These are phyloP conservation scores for Hyles lineata DNA, from an alignment of 2,888 invertebrate genomes.

Conservation along the genomic window DNA sequence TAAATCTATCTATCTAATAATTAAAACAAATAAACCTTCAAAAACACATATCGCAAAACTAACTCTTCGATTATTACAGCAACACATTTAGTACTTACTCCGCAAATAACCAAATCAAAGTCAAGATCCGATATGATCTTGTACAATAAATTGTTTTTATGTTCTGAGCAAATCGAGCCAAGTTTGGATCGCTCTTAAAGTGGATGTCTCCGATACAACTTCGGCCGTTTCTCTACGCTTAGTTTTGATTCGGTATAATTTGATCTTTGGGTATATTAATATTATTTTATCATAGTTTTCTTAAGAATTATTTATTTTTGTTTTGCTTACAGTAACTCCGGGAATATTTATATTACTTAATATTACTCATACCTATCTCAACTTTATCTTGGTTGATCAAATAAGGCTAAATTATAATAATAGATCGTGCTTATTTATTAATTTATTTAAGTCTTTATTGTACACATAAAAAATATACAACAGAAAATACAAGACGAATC, in stretches of 20 bases:
- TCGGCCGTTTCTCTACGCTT: background rate
- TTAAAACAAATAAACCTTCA: background rate
- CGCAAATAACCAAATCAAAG: slow-evolving; percentile 6
- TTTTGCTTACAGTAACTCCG: background rate
- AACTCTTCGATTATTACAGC: background rate
- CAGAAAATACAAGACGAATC: no score
- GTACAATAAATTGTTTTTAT: slow-evolving; percentile 22
- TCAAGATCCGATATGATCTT: background rate
- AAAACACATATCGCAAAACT: no score
- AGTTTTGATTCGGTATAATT: background rate
- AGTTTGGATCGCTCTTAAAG: background rate
- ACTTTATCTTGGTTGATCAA: no score
- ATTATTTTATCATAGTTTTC: slow-evolving; percentile 1
- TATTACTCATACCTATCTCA: no score
- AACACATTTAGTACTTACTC: slow-evolving; percentile 15
- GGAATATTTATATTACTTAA: no score
- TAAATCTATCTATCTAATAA: no score
- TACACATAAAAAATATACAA: no score
- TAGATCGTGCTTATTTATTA: no score
- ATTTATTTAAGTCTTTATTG: no score
- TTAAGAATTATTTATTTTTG: background rate
- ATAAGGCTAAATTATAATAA: no score
- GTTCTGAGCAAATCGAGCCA: background rate
- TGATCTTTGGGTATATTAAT: background rate
- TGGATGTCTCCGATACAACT: slow-evolving; percentile 16